Conservation (phyloP, 2,797 vertebrate genomes). For the Pseudotriccus pelzelni region DNA sequence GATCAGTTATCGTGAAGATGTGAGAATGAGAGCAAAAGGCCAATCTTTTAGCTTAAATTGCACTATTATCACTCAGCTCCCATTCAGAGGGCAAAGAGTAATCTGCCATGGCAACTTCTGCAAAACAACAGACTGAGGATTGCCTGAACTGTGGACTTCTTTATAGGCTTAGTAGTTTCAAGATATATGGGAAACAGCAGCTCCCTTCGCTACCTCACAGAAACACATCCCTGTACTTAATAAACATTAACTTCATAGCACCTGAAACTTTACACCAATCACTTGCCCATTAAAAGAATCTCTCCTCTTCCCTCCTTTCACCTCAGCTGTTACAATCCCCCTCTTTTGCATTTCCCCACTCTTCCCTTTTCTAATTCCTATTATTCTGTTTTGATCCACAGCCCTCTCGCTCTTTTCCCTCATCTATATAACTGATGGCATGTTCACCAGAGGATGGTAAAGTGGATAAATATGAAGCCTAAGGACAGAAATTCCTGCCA, state of each 20-base stretch:
- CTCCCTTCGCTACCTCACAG: neutral
- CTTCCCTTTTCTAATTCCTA: neutral
- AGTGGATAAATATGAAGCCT: neutral
- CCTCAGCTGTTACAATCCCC: neutral
- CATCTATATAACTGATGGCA: neutral
- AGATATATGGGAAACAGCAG: conserved; percentile 1
- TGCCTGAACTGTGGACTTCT: conserved; percentile 59
- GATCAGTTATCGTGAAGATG: conserved; percentile 41
- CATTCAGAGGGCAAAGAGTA: conserved; percentile 56
- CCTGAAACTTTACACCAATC: neutral
- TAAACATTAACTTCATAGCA: conserved; percentile 32
- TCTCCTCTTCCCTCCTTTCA: neutral
- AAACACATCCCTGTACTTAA: neutral
- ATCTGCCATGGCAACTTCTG: conserved; percentile 47
- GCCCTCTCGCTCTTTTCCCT: neutral
- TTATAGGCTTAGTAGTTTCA: neutral
- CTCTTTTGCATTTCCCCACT: neutral
- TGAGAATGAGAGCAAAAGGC: conserved; percentile 59
- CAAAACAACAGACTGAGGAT: conserved; percentile 24
- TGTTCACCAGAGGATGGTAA: neutral
- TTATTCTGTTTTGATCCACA: neutral
- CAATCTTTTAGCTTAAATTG: conserved; percentile 64
- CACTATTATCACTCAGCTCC: conserved; percentile 51
- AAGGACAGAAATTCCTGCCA: neutral
- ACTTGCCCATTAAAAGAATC: neutral